Percentiles rank a stretch among this genome's conserved stretches.
Conservation (phyloP, 2,113 vertebrate genomes). For the Oxygymnocypris stewartii region DNA sequence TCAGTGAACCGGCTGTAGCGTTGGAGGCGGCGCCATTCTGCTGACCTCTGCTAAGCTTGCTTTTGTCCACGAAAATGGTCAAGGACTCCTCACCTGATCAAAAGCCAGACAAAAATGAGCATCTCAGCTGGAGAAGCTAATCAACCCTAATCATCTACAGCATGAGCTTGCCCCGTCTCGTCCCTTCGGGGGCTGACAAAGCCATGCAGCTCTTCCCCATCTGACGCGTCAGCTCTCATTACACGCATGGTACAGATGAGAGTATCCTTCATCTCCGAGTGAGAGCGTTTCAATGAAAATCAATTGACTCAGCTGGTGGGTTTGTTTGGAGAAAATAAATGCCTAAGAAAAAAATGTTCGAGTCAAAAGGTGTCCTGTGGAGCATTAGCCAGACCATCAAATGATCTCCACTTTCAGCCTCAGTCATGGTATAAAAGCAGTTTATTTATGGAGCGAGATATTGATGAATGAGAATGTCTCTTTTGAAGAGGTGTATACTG, state of each 20-base stretch:
- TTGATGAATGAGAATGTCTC: conserved; percentile 19
- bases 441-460: conserved; percentile 44
- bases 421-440: conserved; percentile 35
- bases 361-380: conserved; percentile 31
- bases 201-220: conserved; percentile 2
- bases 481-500: conserved; percentile 37
- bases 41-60: conserved; percentile 71
- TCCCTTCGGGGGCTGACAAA: conserved; percentile 36
- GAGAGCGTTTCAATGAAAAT: conserved; percentile 32
- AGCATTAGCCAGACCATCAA: conserved; percentile 43
- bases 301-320: conserved; percentile 36
- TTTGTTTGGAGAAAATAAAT: conserved; percentile 44
- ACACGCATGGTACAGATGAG: conserved; percentile 17
- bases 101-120: conserved; percentile 61
- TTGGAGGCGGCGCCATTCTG: conserved; percentile 65
- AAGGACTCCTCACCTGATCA: conserved; percentile 79
- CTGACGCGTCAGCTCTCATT: conserved; percentile 35
- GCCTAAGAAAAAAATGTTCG: conserved; percentile 36
- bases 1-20: conserved; percentile 64
- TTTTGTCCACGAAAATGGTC: conserved; percentile 83
- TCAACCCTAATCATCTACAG: conserved; percentile 66
- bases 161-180: conserved; percentile 58
- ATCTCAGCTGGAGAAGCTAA: conserved; percentile 61
- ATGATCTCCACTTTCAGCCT: conserved; percentile 29
- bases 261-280: conserved; percentile 26